These are phyloP conservation scores for Polietes domitor DNA, from an alignment of 2,888 invertebrate genomes.

Conservation along the genomic window DNA sequence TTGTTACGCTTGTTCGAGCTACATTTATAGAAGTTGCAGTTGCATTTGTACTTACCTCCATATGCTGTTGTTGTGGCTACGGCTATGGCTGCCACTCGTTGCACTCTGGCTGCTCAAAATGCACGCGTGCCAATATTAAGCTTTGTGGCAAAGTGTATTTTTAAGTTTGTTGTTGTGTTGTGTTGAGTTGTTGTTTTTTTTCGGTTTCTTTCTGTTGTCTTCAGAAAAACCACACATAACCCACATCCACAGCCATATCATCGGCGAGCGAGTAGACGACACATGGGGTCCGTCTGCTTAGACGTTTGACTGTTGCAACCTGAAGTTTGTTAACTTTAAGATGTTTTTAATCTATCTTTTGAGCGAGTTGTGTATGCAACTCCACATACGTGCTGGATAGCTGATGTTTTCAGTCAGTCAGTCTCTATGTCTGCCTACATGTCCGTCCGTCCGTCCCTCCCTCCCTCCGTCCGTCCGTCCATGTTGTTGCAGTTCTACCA, in stretches of 20 bases:
- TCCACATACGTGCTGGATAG: conserved; percentile 24
- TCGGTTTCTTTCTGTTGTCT: background rate
- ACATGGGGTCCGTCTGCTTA: conserved; percentile 13
- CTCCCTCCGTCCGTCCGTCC: conserved; percentile 1
- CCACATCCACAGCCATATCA: conserved; percentile 24
- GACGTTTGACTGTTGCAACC: conserved; percentile 48
- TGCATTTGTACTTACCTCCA: background rate
- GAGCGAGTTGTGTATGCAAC: conserved; percentile 29
- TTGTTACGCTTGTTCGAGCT: conserved; percentile 22
- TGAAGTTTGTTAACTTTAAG: conserved; percentile 60
- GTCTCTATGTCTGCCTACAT: too few relatives aligned
- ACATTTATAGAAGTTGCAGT: conserved; percentile 11
- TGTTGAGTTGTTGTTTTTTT: background rate
- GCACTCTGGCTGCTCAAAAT: conserved; percentile 55
- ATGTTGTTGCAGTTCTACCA: background rate
- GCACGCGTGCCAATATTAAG: conserved; percentile 66
- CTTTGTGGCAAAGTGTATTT: conserved; percentile 53
- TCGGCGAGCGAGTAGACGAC: background rate
- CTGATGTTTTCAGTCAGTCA: conserved; percentile 6
- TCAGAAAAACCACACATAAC: conserved; percentile 12
- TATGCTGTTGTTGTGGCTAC: conserved; percentile 8
- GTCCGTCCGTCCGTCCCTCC: background rate
- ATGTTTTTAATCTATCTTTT: conserved; percentile 55
- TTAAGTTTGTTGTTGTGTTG: too few relatives aligned
- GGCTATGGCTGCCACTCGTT: background rate